Conservation (phyloP, 2,888 invertebrate genomes). For the Heliothis peltigera region DNA sequence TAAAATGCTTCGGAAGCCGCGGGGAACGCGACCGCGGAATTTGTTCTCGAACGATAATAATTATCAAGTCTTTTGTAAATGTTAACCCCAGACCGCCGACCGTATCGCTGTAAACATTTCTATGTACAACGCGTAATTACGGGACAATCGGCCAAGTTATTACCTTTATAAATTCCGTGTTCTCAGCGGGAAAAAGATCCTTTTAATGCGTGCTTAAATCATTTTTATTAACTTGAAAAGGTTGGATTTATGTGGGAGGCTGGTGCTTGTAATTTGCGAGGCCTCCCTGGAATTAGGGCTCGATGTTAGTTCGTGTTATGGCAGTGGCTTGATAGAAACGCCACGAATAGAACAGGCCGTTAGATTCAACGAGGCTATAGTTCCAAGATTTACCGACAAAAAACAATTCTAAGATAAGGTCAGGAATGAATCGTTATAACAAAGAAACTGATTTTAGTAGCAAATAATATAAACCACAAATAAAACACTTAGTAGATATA, state of each 20-base stretch:
- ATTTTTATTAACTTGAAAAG: constrained; percentile 88
- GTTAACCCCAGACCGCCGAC: constrained; percentile 24
- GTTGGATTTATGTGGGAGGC: constrained; percentile 83
- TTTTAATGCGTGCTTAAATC: constrained; percentile 87
- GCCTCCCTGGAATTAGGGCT: constrained; percentile 72
- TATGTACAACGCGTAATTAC: constrained; percentile 71
- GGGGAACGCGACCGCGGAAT: constrained; percentile 58
- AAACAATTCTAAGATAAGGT: background rate
- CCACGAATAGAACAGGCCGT: constrained; percentile 6
- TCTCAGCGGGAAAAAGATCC: constrained; percentile 81
- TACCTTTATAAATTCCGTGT: constrained; percentile 83
- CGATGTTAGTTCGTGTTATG: constrained; percentile 58
- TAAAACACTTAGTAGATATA: no score
- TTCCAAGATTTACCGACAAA: background rate
- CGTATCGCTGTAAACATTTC: constrained; percentile 52
- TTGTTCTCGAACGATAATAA: constrained; percentile 54
- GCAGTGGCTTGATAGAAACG: constrained; percentile 20
- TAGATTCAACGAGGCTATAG: constrained; percentile 3
- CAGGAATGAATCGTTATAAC: no score
- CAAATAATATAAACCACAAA: no score
- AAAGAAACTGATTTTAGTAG: no score
- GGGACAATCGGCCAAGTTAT: constrained; percentile 80
- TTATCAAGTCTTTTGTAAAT: constrained; percentile 54
- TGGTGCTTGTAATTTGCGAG: constrained; percentile 79
- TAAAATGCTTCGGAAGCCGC: constrained; percentile 65